These are phyloP conservation scores for Clepsis dumicolana DNA, from an alignment of 2,888 invertebrate species.

Conservation along the genomic window DNA sequence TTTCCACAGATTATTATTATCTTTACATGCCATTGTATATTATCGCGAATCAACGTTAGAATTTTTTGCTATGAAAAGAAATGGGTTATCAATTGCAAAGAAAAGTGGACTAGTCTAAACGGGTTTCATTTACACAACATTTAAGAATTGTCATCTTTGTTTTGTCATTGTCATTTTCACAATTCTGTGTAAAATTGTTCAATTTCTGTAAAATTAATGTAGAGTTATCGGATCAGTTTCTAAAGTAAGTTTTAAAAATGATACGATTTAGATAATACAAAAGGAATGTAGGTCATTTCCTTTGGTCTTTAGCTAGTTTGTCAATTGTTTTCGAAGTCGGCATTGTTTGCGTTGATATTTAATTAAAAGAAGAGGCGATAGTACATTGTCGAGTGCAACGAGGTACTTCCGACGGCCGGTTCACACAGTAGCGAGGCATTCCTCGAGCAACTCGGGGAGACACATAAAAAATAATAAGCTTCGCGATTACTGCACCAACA, in stretches of 20 bases:
- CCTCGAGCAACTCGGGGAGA: conserved; percentile 59
- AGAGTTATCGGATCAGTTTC: not conserved
- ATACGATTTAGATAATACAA: conserved; percentile 4
- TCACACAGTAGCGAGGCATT: conserved; percentile 51
- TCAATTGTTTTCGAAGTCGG: not conserved
- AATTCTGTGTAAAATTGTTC: not conserved
- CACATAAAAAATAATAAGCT: conserved; percentile 84
- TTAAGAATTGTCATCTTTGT: not conserved
- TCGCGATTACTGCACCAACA: conserved; percentile 65
- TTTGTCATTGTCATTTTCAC: not conserved
- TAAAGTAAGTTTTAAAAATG: not conserved
- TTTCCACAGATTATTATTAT: conserved; percentile 13
- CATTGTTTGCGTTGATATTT: conserved; percentile 24
- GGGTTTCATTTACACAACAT: conserved; percentile 10
- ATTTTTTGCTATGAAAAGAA: not conserved
- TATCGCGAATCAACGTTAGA: conserved; percentile 1
- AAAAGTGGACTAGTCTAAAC: conserved; percentile 2
- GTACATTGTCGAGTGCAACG: conserved; percentile 25
- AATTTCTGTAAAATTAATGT: not conserved
- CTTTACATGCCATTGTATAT: conserved; percentile 13
- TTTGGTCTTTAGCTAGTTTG: not conserved
- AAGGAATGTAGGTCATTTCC: not conserved
- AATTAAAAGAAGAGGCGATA: conserved; percentile 22
- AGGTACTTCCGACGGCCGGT: conserved; percentile 31
- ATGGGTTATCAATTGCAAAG: conserved; percentile 23